Conservation (phyloP, 64 coral and sea anemone genomes). For the Astreopora myriophthalma region DNA sequence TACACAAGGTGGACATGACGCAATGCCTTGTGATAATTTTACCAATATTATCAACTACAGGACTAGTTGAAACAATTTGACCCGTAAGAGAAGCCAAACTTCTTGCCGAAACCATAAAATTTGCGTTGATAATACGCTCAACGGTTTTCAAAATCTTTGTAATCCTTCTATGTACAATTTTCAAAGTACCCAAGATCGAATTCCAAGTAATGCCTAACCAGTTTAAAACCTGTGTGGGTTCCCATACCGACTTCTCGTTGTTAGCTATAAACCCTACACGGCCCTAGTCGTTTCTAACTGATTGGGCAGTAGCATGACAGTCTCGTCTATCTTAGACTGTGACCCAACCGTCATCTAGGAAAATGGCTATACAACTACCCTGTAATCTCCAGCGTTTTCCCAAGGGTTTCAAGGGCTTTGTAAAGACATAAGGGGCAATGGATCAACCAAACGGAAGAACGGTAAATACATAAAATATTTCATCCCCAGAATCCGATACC, state of each 20-base stretch:
- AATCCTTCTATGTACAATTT: too few relatives aligned
- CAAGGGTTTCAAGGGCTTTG: not conserved
- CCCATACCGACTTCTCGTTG: conserved; percentile 37
- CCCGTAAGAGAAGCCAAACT: conserved; percentile 32
- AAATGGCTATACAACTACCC: conserved; percentile 41
- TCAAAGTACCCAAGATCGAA: not conserved
- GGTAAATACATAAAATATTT: not conserved
- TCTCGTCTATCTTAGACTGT: conserved; percentile 1
- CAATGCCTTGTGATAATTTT: conserved; percentile 48
- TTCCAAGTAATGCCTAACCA: conserved; percentile 64
- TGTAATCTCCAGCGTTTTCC: conserved; percentile 41
- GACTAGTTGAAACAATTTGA: conserved; percentile 24
- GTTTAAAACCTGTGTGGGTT: conserved; percentile 30
- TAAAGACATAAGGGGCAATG: not conserved
- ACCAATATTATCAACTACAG: conserved; percentile 33
- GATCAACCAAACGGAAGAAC: not conserved
- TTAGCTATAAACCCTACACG: conserved; percentile 18
- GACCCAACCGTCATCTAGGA: conserved; percentile 5
- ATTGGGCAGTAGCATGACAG: not conserved
- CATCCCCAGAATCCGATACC: not conserved
- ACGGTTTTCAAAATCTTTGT: not conserved
- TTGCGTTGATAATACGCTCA: not conserved
- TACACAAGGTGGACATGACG: conserved; percentile 9
- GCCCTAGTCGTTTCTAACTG: not conserved
- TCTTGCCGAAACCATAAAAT: not conserved